Evolutionary conservation across 2,113 vertebrate species (phyloP).

Genomic region (Hemichromis elongatus): DNA sequence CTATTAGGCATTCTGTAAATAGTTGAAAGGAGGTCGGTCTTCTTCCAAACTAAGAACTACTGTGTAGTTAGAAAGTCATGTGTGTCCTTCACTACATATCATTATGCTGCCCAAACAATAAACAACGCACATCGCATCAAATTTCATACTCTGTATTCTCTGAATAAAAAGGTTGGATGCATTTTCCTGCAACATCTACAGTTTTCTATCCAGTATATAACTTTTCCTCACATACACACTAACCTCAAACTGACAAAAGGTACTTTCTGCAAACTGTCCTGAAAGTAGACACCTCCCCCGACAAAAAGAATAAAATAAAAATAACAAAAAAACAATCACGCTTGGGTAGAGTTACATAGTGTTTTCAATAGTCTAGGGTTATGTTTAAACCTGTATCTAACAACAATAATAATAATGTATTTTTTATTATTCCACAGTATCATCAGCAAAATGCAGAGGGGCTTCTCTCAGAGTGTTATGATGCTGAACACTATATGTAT

Average conservation of each 20-base stretch:
- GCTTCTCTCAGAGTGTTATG: background rate
- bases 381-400: background rate
- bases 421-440: background rate
- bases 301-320: background rate
- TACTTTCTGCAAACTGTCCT: background rate
- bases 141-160: background rate
- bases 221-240: background rate
- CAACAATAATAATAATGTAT: background rate
- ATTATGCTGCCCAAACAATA: background rate
- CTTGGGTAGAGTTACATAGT: background rate
- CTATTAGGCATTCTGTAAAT: background rate
- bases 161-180: background rate
- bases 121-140: background rate
- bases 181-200: background rate
- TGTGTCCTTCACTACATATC: background rate
- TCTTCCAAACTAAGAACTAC: background rate
- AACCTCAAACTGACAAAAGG: background rate
- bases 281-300: background rate
- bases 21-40: background rate
- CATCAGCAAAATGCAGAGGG: background rate
- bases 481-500: background rate
- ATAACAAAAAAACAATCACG: background rate
- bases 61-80: background rate
- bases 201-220: background rate
- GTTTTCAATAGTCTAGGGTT: background rate